These are phyloP conservation scores for Dinoponera quadriceps DNA, from an alignment of 1,140 invertebrate species.

Conservation along the genomic window DNA sequence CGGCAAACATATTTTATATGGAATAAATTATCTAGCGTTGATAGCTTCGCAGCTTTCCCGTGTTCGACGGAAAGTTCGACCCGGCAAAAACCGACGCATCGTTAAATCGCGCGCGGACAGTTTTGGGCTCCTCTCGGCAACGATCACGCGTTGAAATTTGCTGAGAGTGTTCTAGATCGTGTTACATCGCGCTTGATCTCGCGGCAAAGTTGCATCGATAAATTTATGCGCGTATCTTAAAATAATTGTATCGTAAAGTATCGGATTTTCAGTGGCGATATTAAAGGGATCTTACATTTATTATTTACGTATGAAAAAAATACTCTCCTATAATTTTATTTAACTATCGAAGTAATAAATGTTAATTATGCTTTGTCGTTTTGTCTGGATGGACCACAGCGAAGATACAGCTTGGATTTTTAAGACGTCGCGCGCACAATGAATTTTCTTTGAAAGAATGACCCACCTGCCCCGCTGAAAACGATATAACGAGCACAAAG, in stretches of 20 bases:
- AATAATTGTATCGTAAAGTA: not conserved
- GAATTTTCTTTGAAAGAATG: slow-evolving; percentile 10
- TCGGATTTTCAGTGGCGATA: no score
- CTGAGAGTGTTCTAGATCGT: not conserved
- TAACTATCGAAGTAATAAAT: no score
- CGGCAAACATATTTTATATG: not conserved
- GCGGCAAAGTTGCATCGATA: not conserved
- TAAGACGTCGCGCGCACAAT: not conserved
- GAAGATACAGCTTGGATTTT: not conserved
- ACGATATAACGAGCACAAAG: not conserved
- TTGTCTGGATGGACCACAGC: no score
- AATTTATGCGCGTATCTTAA: slow-evolving; percentile 1
- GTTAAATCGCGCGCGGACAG: not conserved
- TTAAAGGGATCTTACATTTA: no score
- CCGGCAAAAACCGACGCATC: not conserved
- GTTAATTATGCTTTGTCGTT: no score
- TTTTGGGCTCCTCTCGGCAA: not conserved
- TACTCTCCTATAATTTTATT: no score
- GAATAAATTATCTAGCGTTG: slow-evolving; percentile 18
- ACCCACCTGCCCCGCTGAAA: not conserved
- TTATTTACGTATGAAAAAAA: no score
- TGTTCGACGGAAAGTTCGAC: not conserved
- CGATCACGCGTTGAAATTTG: not conserved
- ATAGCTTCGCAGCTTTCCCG: not conserved
- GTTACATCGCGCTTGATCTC: not conserved